These are phyloP conservation scores for Antedon mediterranea DNA, from an alignment of 53 echinoderm and acorn worm species.

Conservation along the genomic window DNA sequence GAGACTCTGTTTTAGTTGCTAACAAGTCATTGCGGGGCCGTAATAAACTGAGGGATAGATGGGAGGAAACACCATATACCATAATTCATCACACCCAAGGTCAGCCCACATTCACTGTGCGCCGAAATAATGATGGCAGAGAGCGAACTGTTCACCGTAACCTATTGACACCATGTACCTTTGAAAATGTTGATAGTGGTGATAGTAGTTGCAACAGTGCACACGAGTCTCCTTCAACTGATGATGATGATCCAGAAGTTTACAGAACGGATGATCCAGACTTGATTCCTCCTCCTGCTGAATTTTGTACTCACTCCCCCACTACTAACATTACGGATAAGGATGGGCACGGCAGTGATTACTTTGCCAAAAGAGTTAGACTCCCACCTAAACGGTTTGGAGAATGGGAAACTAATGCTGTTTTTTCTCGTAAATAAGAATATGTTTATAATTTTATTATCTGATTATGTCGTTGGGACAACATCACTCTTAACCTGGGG, in stretches of 20 bases:
- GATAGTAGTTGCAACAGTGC: no score
- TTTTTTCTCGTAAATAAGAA: background rate
- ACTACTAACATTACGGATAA: background rate
- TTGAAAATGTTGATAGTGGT: background rate
- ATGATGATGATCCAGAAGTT: background rate
- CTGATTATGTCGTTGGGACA: background rate
- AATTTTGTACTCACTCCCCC: background rate
- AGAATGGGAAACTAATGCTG: no score
- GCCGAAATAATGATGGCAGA: background rate
- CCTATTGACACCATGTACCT: background rate
- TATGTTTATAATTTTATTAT: background rate
- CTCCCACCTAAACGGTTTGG: background rate
- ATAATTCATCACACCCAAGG: background rate
- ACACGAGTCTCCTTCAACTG: no score
- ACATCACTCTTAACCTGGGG: background rate
- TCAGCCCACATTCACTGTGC: background rate
- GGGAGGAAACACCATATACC: constrained; percentile 5
- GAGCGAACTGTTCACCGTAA: background rate
- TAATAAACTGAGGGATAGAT: constrained; percentile 6
- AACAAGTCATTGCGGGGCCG: constrained; percentile 2
- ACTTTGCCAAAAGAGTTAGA: background rate
- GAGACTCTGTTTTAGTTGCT: constrained; percentile 3
- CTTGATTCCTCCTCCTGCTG: background rate
- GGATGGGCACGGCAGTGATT: background rate
- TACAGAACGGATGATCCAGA: background rate